These are phyloP conservation scores for Mamestra brassicae DNA, from an alignment of 2,888 invertebrate genomes.

Conservation along the genomic window DNA sequence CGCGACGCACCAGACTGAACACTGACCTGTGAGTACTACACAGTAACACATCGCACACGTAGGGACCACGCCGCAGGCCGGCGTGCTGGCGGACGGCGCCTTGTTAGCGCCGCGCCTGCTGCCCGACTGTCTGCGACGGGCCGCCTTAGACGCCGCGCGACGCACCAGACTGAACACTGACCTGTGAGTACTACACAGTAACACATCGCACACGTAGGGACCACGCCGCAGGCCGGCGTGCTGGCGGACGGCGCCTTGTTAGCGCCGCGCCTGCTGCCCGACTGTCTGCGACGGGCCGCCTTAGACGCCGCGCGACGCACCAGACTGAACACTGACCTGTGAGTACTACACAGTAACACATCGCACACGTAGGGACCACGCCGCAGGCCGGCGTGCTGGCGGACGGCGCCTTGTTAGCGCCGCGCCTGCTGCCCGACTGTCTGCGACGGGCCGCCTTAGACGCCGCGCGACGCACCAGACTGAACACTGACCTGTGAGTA, in stretches of 20 bases:
- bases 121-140: slow-evolving; percentile 92
- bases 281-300: slow-evolving; percentile 94
- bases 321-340: slow-evolving; percentile 71
- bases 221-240: neutral
- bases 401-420: slow-evolving; percentile 79
- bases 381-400: slow-evolving; percentile 11
- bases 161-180: no score
- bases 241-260: slow-evolving; percentile 71
- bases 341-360: slow-evolving; percentile 42
- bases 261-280: slow-evolving; percentile 86
- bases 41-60: neutral
- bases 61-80: slow-evolving; percentile 89
- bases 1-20: no score
- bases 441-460: slow-evolving; percentile 94
- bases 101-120: slow-evolving; percentile 91
- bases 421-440: slow-evolving; percentile 81
- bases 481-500: slow-evolving; percentile 71
- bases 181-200: slow-evolving; percentile 58
- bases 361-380: neutral
- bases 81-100: slow-evolving; percentile 73
- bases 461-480: slow-evolving; percentile 66
- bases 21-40: slow-evolving; percentile 58
- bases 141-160: slow-evolving; percentile 90
- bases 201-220: neutral
- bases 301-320: slow-evolving; percentile 78